Evolutionary conservation across 2,888 invertebrate species (phyloP), one percentile per base, ranked within the genome.

Genomic region (Idaea straminata): DNA sequence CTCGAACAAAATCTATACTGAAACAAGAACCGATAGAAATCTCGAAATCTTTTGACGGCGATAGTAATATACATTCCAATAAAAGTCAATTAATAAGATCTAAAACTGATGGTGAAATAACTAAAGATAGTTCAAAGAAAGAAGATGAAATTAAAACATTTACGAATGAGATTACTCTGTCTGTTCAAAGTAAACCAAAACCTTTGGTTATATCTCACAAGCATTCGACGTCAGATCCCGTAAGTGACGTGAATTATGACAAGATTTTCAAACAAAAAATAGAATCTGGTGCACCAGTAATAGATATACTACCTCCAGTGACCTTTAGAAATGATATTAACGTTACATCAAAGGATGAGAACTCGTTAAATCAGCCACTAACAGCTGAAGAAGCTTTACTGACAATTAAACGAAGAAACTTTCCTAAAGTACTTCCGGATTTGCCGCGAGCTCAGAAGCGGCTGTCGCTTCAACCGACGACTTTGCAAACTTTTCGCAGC

Each of bases 341-440:
- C 81, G 96, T 97, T 0, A 97, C 97, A 0, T 95, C 95, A 62
- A 92, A 95, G 66, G 96, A 95, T 69, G 95, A 96, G 64, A 73
- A 69, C 16, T 78, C 83, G 15, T 71, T 83, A 65, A 76, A 84
- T 15, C 76, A 82, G 58, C 86, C 91, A 4, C 82, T 95, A 59
- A 94, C 95, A 6, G 94, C 95, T 0, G 96, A 95, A 77, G 96
- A 97, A 81, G 95, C 96, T 0, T 81, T 97, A 63, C 89, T 94
- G 69, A 95, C 95, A 47, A 96, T 97, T 60, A 95, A 96, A 83
- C 93, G 96, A 66, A 92, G 96, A 74, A 97, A 97, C 81, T 97
- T 95, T 80, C 97, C 97, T 0, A 97, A 97, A 93, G 97, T 97
- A 1, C 83, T 97, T 47, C 97, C 97, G n/a, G 97, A 97, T 84